Base-by-base conservation (phyloP, 2,113 vertebrate genomes). In the Aspiorhynchus laticeps region DNA sequence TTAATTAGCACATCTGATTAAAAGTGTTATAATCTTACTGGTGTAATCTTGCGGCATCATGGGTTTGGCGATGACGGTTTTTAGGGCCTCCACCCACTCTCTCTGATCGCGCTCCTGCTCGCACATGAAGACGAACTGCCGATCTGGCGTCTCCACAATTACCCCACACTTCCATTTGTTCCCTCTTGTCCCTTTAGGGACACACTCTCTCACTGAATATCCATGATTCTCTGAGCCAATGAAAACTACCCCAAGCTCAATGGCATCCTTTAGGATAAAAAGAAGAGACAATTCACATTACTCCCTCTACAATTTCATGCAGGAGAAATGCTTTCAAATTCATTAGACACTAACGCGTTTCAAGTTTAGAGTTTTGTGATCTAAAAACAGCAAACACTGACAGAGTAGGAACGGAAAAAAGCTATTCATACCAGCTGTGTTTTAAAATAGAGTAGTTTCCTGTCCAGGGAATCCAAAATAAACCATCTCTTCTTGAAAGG, bases 401-500 rank as follows among this genome's bases (percentile, higher is more conserved):
- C 31, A n/a, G 6, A 15, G 6, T 38, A 59, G 10, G 10, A 38
- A 38, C 3, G 14, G 73, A 26, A 77, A 21, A 59, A n/a, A 14
- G 21, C 41, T 11, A 81, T 36, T 87, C 96, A 95, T 94, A 99
- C 98, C 97, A 99, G 91, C 0, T 93, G 93, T 31, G 94, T 94
- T 95, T 97, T 99, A 80, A 97, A 98, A 92, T 99, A 99, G 2
- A 97, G 90, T 85, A 99, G 92, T 77, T 94, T 97, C 88, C 97
- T 96, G 79, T 96, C 96, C 87, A 96, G 93, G 26, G 95, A 92
- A 89, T 99, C 98, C 93, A 99, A 92, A 89, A 95, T 92, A 61
- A 98, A 99, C 98, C 98, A 99, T 79, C 98, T 95, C 90, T 94
- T 94, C 92, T 95, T 98, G 92, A 98, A 99, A 67, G 93, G 82